These are phyloP conservation scores for Pseudorasbora parva DNA, from an alignment of 2,113 vertebrate genomes.

Conservation along the genomic window DNA sequence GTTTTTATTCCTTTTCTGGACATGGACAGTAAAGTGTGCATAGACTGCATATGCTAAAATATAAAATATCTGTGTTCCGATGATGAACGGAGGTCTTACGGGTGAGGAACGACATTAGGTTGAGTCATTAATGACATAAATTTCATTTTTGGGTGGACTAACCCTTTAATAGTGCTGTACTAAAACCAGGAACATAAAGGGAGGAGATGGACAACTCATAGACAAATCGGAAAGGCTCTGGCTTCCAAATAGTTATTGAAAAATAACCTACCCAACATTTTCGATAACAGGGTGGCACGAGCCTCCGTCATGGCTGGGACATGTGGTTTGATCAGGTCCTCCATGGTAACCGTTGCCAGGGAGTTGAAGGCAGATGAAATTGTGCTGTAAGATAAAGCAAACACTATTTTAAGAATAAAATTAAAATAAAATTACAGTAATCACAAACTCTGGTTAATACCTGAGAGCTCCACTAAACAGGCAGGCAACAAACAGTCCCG, in stretches of 20 bases:
- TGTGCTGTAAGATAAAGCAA: slow-evolving; percentile 75
- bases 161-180: no score
- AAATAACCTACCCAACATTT: slow-evolving; percentile 81
- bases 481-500: slow-evolving; percentile 94
- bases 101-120: no score
- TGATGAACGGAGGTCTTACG: no score
- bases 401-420: neutral
- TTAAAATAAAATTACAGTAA: neutral
- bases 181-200: neutral
- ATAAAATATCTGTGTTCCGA: no score
- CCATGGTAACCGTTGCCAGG: slow-evolving; percentile 93
- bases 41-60: no score
- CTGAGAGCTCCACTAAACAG: slow-evolving; percentile 96
- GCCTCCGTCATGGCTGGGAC: slow-evolving; percentile 82
- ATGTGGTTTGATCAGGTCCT: slow-evolving; percentile 91
- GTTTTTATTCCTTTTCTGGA: no score
- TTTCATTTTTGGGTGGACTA: no score
- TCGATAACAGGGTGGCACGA: slow-evolving; percentile 85
- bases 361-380: slow-evolving; percentile 98
- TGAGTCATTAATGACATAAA: no score
- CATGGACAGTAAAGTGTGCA: no score
- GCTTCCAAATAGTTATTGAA: neutral
- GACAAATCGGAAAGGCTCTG: neutral
- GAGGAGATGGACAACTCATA: neutral
- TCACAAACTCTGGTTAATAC: slow-evolving; percentile 67